Percentiles rank a stretch among this genome's conserved stretches.
These are phyloP conservation scores for Athrips mouffetella DNA, from an alignment of 2,888 invertebrate genomes.

Conservation along the genomic window DNA sequence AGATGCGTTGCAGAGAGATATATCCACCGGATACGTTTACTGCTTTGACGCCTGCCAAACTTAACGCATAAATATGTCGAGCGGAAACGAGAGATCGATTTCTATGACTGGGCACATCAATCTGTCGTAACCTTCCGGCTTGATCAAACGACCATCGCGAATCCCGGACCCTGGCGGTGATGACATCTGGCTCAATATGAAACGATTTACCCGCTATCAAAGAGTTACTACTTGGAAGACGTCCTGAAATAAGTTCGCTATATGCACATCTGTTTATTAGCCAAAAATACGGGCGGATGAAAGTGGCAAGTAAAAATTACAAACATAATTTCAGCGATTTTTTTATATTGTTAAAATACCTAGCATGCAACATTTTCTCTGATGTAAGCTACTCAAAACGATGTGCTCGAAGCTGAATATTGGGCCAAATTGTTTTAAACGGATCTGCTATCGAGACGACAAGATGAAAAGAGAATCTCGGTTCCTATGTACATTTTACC, in stretches of 20 bases:
- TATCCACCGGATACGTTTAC: constrained; percentile 45
- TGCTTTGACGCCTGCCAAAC: constrained; percentile 49
- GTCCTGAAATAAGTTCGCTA: constrained; percentile 1
- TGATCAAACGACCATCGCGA: constrained; percentile 65
- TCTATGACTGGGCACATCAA: constrained; percentile 52
- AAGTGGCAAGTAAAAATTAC: background rate
- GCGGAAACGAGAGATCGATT: constrained; percentile 55
- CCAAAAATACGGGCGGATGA: background rate
- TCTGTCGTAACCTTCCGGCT: constrained; percentile 48
- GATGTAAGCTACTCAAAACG: no score
- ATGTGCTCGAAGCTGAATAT: no score
- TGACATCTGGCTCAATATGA: constrained; percentile 37
- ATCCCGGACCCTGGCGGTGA: constrained; percentile 31
- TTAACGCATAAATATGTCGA: constrained; percentile 47
- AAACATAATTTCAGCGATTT: no score
- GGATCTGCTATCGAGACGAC: no score
- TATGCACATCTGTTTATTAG: background rate
- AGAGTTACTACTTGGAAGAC: constrained; percentile 32
- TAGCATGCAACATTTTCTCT: no score
- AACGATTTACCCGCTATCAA: constrained; percentile 29
- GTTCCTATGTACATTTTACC: no score
- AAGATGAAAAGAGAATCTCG: no score
- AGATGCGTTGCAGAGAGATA: constrained; percentile 28
- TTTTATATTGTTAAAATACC: no score
- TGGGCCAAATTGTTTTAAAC: no score